Conservation (phyloP, 92 coral and sea anemone species). For the Paramuricea clavata region DNA sequence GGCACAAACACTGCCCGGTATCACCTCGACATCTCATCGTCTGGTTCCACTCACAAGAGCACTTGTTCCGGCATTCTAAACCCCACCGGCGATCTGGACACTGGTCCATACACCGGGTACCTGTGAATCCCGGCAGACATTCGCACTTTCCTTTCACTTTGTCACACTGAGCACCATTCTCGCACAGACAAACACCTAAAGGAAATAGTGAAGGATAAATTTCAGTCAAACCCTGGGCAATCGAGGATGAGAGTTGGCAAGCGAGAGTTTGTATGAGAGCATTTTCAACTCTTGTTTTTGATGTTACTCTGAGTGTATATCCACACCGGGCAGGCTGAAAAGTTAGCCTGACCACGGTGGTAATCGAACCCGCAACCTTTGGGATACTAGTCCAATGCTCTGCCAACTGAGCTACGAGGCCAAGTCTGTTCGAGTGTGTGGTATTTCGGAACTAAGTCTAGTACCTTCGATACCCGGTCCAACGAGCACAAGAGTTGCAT, state of each 20-base stretch:
- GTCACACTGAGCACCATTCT: conserved; percentile 86
- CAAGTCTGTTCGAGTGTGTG: too few relatives aligned
- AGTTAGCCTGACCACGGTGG: too few relatives aligned
- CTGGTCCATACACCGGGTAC: conserved; percentile 73
- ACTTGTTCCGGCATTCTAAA: conserved; percentile 70
- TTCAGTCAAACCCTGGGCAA: not conserved
- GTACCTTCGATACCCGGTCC: too few relatives aligned
- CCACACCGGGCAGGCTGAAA: too few relatives aligned
- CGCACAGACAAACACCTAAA: conserved; percentile 72
- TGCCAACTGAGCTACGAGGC: too few relatives aligned
- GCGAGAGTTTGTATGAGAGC: not conserved
- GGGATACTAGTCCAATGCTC: too few relatives aligned
- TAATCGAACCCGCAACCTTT: too few relatives aligned
- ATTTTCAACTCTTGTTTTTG: too few relatives aligned
- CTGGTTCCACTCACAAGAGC: conserved; percentile 83
- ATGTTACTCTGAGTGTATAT: too few relatives aligned
- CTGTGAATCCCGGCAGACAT: conserved; percentile 86
- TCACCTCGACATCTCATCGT: conserved; percentile 79
- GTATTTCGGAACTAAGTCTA: too few relatives aligned
- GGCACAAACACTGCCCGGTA: conserved; percentile 85
- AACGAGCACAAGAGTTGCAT: too few relatives aligned
- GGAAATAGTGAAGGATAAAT: not conserved
- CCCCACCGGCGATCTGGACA: conserved; percentile 90
- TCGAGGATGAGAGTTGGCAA: too few relatives aligned
- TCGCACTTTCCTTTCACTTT: conserved; percentile 81